Base-by-base conservation (phyloP, 1,140 invertebrate genomes). In the Tetragonula clypearis region DNA sequence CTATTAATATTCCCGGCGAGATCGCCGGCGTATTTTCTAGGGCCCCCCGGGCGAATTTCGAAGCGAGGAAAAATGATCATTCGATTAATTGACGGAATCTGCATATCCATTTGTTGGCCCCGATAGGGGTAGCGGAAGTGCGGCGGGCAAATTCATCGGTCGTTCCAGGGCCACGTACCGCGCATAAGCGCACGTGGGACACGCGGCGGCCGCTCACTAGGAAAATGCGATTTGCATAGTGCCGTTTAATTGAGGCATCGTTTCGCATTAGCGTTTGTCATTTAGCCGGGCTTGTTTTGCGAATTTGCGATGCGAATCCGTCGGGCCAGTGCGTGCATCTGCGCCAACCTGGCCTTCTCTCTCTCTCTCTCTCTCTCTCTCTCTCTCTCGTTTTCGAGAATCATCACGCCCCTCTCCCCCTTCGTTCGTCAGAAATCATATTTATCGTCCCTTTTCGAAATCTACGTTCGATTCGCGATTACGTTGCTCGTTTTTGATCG, bases 241-340 rank as follows among this genome's bases (percentile, higher is more conserved):
- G 69, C 69, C 75, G 78, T 82, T 87, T 87, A 87, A 88, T 86
- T 75, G 86, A 76, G 82, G 77, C 66, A 80, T 89, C 79, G 74
- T 82, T 89, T 81, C 78, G 82, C 88, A 91, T 90, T 88, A 90
- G 76, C 83, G 86, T 89, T 86, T 79, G 81, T 88, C 87, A 88
- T 86, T 88, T 82, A 88, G 77, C 69, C 62, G 71, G 75, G 79
- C 84, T 87, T 86, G 87, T 88, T 86, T 88, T 80, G 82, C 80
- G 78, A 88, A 90, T 88, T 91, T 86, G 75, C 82, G 71, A 84
- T 75, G 84, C 68, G 83, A 76, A 88, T 89, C 88, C 23, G 86
- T 89, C 68, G 85, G 88, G 76, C 82, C n/a, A 14, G 17, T 30
- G 82, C 80, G 83, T 76, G 76, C 76, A 71, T 78, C 87, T 58